phyloP scores from a whole-genome alignment of 2,797 vertebrate genomes.

The Enteromius anoplus region DNA sequence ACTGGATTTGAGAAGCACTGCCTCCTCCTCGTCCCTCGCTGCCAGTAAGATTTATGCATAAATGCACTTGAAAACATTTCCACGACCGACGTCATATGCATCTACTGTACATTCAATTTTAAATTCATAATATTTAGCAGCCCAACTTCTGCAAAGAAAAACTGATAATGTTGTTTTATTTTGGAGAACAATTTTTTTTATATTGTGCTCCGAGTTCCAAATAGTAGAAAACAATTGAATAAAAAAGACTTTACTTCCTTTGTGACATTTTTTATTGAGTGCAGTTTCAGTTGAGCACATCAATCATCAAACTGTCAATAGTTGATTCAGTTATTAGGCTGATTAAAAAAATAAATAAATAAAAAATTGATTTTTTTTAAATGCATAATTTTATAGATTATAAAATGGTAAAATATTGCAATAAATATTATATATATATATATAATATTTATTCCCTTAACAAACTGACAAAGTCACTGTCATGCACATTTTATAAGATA shows the following conservation, averaged over 20 bases:
- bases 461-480: too few relatives aligned
- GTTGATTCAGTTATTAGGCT: neutral
- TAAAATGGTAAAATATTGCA: too few relatives aligned
- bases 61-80: slow-evolving; percentile 47
- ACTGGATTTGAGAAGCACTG: slow-evolving; percentile 16
- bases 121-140: too few relatives aligned
- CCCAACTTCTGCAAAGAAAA: neutral
- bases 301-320: neutral
- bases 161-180: neutral
- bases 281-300: neutral
- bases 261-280: neutral
- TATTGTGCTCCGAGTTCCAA: neutral
- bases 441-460: too few relatives aligned
- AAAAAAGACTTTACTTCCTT: neutral
- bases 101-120: neutral
- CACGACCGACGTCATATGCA: neutral
- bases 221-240: neutral
- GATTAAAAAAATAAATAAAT: too few relatives aligned
- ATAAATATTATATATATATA: too few relatives aligned
- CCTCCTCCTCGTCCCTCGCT: slow-evolving; percentile 34
- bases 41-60: slow-evolving; percentile 72
- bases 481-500: too few relatives aligned
- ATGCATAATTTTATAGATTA: too few relatives aligned
- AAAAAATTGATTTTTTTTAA: too few relatives aligned
- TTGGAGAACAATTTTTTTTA: neutral